Conservation (phyloP, 2,113 vertebrate species). For the Galeopterus variegatus region DNA sequence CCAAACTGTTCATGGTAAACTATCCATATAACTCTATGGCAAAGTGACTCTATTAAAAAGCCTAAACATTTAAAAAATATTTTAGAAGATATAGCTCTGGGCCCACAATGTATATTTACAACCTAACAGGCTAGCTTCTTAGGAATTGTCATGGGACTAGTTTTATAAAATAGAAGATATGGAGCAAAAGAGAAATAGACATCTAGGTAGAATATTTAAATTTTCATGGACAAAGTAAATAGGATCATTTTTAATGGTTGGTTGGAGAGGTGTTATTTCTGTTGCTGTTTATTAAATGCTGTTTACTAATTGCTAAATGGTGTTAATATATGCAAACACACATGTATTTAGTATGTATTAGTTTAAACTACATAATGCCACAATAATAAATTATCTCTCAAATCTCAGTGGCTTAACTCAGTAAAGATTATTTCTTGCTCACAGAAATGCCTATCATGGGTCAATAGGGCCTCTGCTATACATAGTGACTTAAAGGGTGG, state of each 20-base stretch:
- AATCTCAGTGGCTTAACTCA: neutral
- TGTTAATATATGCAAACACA: neutral
- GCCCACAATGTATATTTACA: neutral
- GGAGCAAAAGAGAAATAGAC: neutral
- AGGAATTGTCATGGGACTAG: neutral
- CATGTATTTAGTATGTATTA: neutral
- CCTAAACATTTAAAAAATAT: neutral
- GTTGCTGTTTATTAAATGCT: neutral
- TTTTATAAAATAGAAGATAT: constrained; percentile 10
- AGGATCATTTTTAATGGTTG: neutral
- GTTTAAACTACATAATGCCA: neutral
- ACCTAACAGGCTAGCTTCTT: neutral
- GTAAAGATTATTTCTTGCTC: neutral
- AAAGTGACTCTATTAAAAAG: neutral
- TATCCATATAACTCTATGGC: neutral
- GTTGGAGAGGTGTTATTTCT: neutral
- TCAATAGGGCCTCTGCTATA: neutral
- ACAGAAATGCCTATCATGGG: neutral
- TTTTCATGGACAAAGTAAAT: neutral
- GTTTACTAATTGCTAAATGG: neutral
- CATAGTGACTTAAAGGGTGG: neutral
- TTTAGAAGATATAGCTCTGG: neutral
- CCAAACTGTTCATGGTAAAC: neutral
- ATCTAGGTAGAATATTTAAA: neutral
- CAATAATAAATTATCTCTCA: neutral